Base-by-base conservation (phyloP, 2,797 vertebrate species). In the Denticeps clupeoides region DNA sequence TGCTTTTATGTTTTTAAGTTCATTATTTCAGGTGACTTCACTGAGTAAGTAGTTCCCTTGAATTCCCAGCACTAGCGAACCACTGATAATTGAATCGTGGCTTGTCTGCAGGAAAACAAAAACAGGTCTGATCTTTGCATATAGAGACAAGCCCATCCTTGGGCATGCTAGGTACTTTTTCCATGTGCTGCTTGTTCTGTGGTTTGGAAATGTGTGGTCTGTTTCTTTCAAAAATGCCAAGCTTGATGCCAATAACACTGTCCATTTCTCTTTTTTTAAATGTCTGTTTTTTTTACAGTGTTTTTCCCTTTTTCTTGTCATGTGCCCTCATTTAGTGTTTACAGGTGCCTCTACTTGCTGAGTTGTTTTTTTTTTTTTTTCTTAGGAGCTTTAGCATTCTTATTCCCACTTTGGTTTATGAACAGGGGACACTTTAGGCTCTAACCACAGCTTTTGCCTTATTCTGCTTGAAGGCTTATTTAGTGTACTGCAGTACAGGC, bases 401-500 rank as follows among this genome's bases (percentile, higher is more conserved):
- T n/a, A n/a, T n/a, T n/a, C n/a, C n/a, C n/a, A n/a, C n/a, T n/a
- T 45, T 40, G 47, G 47, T 44, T 48, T 38, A 68, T 82, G 21
- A 38, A 18, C 24, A 80, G 72, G 65, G 90, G 89, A 87, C 84
- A 83, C 87, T 87, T 73, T 91, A 93, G 89, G 83, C 78, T 89
- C 78, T 87, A 80, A 82, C 84, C 75, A 89, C 85, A 87, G 82
- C 89, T 68, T 79, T 87, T 84, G 79, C 79, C 85, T 82, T 73
- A 88, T 88, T 89, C 86, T 93, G 86, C 83, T 92, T 85, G 92
- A 89, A 87, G 79, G 84, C 89, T 90, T 89, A 80, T 89, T 88
- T 86, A 87, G 82, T 85, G 81, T 90, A 90, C 87, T 93, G 83
- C 86, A 88, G 87, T 67, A 60, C 55, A 63, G 76, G 89, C 77